phyloP scores from a whole-genome alignment of 2,113 vertebrate species.

The Benthochromis sp. region DNA sequence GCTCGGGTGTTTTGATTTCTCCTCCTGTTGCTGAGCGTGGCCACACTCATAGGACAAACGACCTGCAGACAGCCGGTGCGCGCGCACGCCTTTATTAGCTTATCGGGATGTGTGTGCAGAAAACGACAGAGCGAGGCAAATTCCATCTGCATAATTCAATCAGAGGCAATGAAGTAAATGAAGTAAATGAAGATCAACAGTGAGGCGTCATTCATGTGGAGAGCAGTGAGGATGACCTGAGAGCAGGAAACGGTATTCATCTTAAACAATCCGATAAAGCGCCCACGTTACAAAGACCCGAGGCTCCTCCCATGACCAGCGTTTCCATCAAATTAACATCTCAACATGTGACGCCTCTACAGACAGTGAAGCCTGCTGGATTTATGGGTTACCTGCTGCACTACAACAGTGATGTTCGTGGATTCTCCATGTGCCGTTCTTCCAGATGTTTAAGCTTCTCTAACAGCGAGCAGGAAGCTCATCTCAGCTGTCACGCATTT shows the following conservation, averaged over 20 bases:
- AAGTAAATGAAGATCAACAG: constrained; percentile 9
- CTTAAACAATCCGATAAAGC: not conserved
- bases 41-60: not conserved
- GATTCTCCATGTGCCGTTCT: not conserved
- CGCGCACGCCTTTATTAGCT: constrained; percentile 19
- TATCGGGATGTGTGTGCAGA: constrained; percentile 30
- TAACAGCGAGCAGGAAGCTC: not conserved
- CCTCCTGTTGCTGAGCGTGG: not conserved
- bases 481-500: not conserved
- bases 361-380: not conserved
- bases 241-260: not conserved
- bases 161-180: constrained; percentile 25
- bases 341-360: not conserved
- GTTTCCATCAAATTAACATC: not conserved
- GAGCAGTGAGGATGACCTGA: not conserved
- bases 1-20: not conserved
- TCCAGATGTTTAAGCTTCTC: not conserved
- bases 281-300: not conserved
- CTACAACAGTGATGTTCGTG: not conserved
- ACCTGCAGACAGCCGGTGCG: not conserved
- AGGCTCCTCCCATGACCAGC: not conserved
- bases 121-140: not conserved
- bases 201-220: not conserved
- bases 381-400: not conserved
- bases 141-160: constrained; percentile 19